Evolutionary conservation across 1,140 invertebrate genomes (phyloP), one percentile per base, ranked within the genome.

Genomic region (Saccostrea glomerata): DNA sequence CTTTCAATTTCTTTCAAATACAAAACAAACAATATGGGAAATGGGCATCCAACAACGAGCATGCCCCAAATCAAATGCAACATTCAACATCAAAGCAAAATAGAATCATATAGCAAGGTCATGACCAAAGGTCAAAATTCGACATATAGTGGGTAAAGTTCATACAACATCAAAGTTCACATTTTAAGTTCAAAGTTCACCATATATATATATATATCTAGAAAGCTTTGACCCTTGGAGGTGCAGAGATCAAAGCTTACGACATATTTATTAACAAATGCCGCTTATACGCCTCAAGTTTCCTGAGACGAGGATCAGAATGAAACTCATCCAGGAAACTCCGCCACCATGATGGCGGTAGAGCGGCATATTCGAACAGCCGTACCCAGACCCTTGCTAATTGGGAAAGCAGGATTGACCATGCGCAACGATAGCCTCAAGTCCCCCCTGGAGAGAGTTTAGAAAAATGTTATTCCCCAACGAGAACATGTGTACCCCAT

Each of bases 391-490:
- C 63, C 63, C 17, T n/a, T n/a, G 30, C 63, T 2, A 70, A 7
- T 70, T 70, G n/a, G 23, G 23, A n/a, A 70, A 23, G 63, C 23
- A 20, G 63, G 23, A 11, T 36, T 70, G 63, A 9, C 63, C 63
- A 23, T 70, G 63, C 0, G n/a, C 63, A 70, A 70, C 7, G 63
- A 70, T 20, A 30, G 56, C 60, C 40, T 85, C 55, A 58, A 85
- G 54, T 23, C 2, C 55, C 84, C 84, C 84, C 56, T 60, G 56
- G 36, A 85, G 56, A 54, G 60, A 60, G 30, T 63, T 85, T 7
- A 85, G n/a, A 20, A 60, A 85, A 0, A 85, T 40, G 23, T 63
- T 20, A 85, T 85, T 85, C 12, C 84, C 84, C 13, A 60, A 40
- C 23, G 56, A 85, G 25, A 55, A 25, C 6, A 85, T 11, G 25